A percentile compares a stretch with the other conserved stretches of the same genome.
Evolutionary conservation across 2,797 vertebrate genomes (phyloP).

Genomic region (Chromobotia macracanthus): DNA sequence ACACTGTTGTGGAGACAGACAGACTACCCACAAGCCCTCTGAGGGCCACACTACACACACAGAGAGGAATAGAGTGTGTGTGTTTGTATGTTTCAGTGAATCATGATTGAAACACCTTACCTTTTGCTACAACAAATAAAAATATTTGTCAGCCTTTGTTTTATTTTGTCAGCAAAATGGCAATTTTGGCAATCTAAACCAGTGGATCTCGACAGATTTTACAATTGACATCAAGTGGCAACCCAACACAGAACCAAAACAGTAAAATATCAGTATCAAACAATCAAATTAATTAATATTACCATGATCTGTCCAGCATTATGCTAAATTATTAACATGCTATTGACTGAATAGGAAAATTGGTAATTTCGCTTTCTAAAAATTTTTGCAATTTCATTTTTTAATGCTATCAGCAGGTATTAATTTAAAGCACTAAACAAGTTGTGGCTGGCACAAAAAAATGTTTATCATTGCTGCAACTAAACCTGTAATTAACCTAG

Average conservation of each 20-base stretch:
- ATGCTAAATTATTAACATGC: too few relatives aligned
- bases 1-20: constrained; percentile 59
- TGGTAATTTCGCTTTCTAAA: too few relatives aligned
- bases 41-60: constrained; percentile 50
- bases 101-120: constrained; percentile 36
- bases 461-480: too few relatives aligned
- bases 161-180: too few relatives aligned
- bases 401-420: too few relatives aligned
- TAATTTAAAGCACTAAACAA: too few relatives aligned
- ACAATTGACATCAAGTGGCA: neutral
- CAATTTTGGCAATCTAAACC: neutral
- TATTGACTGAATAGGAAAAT: too few relatives aligned
- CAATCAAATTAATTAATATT: neutral
- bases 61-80: constrained; percentile 12
- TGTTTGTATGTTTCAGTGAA: constrained; percentile 31
- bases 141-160: neutral
- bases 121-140: constrained; percentile 15
- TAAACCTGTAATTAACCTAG: too few relatives aligned
- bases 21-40: constrained; percentile 53
- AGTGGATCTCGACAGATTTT: neutral
- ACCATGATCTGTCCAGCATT: neutral
- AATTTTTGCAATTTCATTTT: too few relatives aligned
- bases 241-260: neutral
- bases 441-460: too few relatives aligned
- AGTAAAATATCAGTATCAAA: too few relatives aligned